A percentile compares a stretch with the other conserved stretches of the same genome.
Evolutionary conservation across 2,113 vertebrate species (phyloP).

Genomic region (Penelope pileata): DNA sequence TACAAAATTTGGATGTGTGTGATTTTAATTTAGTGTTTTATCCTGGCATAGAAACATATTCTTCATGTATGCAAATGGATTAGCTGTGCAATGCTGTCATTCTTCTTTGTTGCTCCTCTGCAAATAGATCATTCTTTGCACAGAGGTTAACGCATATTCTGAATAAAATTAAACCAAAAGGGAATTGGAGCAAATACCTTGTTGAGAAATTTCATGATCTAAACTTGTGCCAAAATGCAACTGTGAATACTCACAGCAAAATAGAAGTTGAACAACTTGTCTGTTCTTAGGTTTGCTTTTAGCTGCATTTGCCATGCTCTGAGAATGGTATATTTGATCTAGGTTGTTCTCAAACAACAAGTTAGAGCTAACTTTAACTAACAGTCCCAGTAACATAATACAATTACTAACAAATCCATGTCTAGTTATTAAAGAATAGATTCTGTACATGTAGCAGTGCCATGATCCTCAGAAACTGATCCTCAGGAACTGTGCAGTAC

Average conservation of each 20-base stretch:
- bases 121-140: background rate
- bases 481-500: background rate
- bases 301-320: background rate
- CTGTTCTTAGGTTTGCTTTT: background rate
- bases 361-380: background rate
- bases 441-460: background rate
- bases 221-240: background rate
- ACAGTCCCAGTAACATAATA: background rate
- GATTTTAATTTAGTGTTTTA: background rate
- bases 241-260: background rate
- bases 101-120: background rate
- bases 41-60: background rate
- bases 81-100: background rate
- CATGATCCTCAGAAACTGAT: background rate
- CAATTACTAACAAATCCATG: background rate
- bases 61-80: background rate
- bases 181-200: background rate
- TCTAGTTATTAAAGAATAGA: background rate
- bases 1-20: background rate
- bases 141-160: background rate
- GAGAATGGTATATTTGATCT: background rate
- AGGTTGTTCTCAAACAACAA: background rate
- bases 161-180: background rate
- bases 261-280: background rate
- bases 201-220: background rate